Base-by-base conservation (phyloP, 2,113 vertebrate species). In the Dendropsophus ebraccatus region DNA sequence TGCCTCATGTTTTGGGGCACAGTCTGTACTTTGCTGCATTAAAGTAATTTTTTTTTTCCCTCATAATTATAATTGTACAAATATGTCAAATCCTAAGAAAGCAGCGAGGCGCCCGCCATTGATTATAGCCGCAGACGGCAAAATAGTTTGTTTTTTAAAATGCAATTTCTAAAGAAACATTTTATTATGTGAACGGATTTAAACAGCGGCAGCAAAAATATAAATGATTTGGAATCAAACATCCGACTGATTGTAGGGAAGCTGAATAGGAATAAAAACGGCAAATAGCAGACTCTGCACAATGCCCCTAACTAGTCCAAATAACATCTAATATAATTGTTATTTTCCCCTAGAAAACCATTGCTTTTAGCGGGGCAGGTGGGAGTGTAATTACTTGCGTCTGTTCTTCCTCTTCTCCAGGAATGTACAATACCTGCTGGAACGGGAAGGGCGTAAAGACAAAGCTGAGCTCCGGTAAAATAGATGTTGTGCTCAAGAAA, bases 81-180 rank as follows among this genome's bases (percentile, higher is more conserved):
- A 85, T 52, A n/a, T 69, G 83, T 78, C 83, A 67, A 79, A 85
- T 85, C 67, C 77, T n/a, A 85, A n/a, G 62, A 77, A 47, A 49
- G 74, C 58, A 58, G 35, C 11, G 9, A 54, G 83, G 74, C 35
- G 25, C 12, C 35, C 25, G 12, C 25, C 74, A 85, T 85, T 85
- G 83, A 85, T 85, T 85, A 69, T n/a, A 65, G 41, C 49, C 56
- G 49, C 41, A 78, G 47, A 77, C 60, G 69, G 25, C 83, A 50
- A 52, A 85, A 37, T 41, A 67, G 74, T 85, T 85, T 23, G 32
- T 54, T 85, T 85, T n/a, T 49, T 3, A 35, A 69, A 35, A 76
- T 58, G 5, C 12, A 14, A 1, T 77, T 78, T 78, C 30, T 69
- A 25, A 52, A 67, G 37, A 67, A 85, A 37, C 58, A 28, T 50